Evolutionary conservation across 2,113 vertebrate species (phyloP), one percentile per base, ranked within the genome.

Genomic region (Aphyosemion australe): DNA sequence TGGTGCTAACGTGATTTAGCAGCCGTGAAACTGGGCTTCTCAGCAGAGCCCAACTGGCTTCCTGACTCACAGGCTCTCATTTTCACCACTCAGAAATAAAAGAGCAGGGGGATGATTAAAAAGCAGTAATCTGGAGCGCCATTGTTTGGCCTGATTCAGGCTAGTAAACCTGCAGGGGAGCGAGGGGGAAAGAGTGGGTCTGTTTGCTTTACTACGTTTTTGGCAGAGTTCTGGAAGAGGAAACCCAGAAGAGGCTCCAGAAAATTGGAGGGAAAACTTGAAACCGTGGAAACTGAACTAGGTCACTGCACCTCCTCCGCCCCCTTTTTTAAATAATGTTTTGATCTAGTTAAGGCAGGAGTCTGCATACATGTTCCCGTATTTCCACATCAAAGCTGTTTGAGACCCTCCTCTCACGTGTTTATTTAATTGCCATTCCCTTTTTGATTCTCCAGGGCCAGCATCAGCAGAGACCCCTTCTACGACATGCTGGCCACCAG

Each of bases 401-500:
- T 4, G 47, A 86, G 73, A 74, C 74, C 65, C 79, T 73, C 54
- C 48, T 75, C 74, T 82, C 79, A 60, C 74, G 76, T 87, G 79
- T 80, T 82, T 83, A 81, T 90, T 69, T 74, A 20, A 71, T 80
- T 71, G 11, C 50, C 78, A 8, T 39, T 8, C 11, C 2, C 8
- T 13, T 42, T 90, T 78, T 84, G 72, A 86, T 87, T 70, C 67
- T 86, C 50, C 88, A 99, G 97, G 90, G 96, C 97, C 31, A 99
- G 97, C 84, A 99, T 99, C 87, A 99, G 97, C 87, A 95, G 94
- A 84, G 97, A 99, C 65, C 97, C 97, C 31, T 99, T 99, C 91
- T 99, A 99, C 15, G 97, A 99, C 89, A 99, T 99, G 97, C 72
- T 99, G 87, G 97, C 97, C 69, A 98, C 97, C 47, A 94, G 97